A percentile compares a stretch with the other conserved stretches of the same genome.
Evolutionary conservation across 2,888 invertebrate genomes (phyloP).

Genomic region (Drosophila aldrichi): DNA sequence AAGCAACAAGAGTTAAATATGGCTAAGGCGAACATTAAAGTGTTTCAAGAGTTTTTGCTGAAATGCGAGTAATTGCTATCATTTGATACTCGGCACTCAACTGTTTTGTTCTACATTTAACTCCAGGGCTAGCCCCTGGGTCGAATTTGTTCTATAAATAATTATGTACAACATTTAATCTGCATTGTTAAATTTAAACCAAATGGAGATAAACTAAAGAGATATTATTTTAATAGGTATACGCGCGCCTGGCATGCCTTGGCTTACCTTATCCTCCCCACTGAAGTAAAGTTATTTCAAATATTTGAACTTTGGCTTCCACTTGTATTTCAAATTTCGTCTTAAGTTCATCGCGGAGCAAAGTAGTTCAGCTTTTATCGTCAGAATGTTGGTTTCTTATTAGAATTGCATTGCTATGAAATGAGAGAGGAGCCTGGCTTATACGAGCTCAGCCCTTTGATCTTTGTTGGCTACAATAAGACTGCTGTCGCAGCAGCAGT

Average conservation of each 20-base stretch:
- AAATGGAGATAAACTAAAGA: no score
- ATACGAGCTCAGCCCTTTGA: slow-evolving; percentile 5
- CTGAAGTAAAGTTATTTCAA: not conserved
- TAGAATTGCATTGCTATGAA: slow-evolving; percentile 7
- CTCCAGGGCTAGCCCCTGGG: no score
- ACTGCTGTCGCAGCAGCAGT: slow-evolving; percentile 23
- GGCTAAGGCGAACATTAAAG: not conserved
- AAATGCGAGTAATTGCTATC: slow-evolving; percentile 6
- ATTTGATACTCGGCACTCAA: not conserved
- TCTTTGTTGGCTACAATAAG: slow-evolving; percentile 23
- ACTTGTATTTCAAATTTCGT: not conserved
- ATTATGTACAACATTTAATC: no score
- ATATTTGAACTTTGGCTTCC: slow-evolving; percentile 7
- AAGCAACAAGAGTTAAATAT: not conserved
- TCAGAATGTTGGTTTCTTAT: slow-evolving; percentile 3
- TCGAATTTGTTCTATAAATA: no score
- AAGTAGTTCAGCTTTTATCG: slow-evolving; percentile 11
- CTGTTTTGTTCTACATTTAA: not conserved
- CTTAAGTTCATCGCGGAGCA: not conserved
- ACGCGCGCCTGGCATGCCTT: not conserved
- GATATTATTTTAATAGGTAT: not conserved
- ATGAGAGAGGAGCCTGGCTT: not conserved
- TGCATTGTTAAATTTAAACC: no score
- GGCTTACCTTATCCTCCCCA: not conserved
- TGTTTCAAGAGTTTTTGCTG: not conserved